Conservation (phyloP, 2,113 vertebrate genomes). For the Acrocephalus kingi region DNA sequence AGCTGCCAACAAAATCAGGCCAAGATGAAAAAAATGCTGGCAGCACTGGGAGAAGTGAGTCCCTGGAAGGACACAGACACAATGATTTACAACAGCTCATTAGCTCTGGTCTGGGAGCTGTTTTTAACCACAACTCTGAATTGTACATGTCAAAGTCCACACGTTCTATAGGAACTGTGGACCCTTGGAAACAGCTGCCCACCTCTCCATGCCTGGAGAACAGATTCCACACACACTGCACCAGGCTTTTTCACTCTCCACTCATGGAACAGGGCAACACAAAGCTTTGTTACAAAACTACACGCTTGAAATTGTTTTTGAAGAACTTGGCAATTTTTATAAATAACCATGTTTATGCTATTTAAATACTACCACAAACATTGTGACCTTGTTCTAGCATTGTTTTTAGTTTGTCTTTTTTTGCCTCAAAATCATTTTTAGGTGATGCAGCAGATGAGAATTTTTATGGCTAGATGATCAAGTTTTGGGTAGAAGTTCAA, state of each 20-base stretch:
- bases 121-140: neutral
- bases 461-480: neutral
- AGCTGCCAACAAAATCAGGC: slow-evolving; percentile 15
- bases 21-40: neutral
- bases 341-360: neutral
- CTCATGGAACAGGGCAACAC: fast-evolving
- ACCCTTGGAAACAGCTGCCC: neutral
- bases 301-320: neutral
- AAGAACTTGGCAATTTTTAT: neutral
- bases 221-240: neutral
- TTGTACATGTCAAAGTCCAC: neutral
- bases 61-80: neutral
- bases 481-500: neutral
- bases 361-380: neutral
- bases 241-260: neutral
- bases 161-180: neutral
- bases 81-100: neutral
- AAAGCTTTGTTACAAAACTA: neutral
- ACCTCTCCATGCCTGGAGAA: neutral
- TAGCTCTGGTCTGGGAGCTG: neutral
- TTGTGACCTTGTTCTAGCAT: neutral
- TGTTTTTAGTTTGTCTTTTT: neutral
- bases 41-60: neutral
- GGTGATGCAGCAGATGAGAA: neutral
- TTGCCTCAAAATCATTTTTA: neutral